These are phyloP conservation scores for Grallaria varia DNA, from an alignment of 2,113 vertebrate species.

Conservation along the genomic window DNA sequence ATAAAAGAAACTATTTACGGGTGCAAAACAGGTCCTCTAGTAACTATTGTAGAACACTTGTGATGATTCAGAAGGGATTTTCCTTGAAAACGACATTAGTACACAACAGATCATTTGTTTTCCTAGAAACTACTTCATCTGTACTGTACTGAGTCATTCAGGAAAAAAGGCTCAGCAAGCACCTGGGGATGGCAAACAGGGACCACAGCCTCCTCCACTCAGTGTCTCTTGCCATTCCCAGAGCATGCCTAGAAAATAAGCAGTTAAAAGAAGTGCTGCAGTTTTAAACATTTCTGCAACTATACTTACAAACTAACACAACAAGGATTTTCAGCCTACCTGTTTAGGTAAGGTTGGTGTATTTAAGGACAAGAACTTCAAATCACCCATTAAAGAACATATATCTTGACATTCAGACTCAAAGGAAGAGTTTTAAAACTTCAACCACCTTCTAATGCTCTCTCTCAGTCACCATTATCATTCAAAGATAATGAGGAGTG, in stretches of 20 bases:
- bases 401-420: neutral
- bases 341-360: neutral
- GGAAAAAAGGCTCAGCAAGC: neutral
- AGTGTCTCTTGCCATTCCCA: neutral
- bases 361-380: neutral
- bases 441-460: neutral
- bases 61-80: slow-evolving; percentile 13
- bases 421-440: neutral
- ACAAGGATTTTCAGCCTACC: neutral
- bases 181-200: neutral
- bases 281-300: neutral
- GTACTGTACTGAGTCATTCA: neutral
- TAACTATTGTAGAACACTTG: neutral
- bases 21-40: neutral
- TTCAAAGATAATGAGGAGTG: neutral
- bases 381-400: neutral
- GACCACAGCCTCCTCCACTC: neutral
- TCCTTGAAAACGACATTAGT: slow-evolving; percentile 23
- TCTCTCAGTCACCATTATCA: neutral
- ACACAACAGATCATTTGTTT: slow-evolving; percentile 15
- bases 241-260: neutral
- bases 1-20: slow-evolving; percentile 6
- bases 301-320: neutral
- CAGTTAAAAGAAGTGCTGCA: neutral
- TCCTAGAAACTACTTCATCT: slow-evolving; percentile 28